These are phyloP conservation scores for Cyanoramphus novaezelandiae DNA, from an alignment of 2,113 vertebrate species.

Conservation along the genomic window DNA sequence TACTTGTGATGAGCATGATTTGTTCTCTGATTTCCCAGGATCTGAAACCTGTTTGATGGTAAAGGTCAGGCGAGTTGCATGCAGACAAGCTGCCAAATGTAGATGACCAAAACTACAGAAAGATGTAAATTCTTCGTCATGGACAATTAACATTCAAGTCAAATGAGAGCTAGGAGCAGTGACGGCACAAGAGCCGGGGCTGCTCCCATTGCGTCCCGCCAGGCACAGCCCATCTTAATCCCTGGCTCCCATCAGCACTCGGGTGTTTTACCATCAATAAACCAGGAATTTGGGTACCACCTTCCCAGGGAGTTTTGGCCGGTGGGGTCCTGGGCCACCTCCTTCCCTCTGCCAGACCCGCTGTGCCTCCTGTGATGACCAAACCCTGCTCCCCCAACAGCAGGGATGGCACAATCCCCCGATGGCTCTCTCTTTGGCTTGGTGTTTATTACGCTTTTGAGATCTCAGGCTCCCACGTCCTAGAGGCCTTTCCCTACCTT, in stretches of 20 bases:
- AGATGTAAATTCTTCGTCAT: neutral
- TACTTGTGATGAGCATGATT: neutral
- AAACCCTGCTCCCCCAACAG: neutral
- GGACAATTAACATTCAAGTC: constrained; percentile 34
- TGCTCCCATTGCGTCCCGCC: fast-evolving
- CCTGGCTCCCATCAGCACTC: neutral
- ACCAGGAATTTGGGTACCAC: neutral
- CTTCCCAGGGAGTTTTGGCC: neutral
- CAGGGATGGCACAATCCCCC: neutral
- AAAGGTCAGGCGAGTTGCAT: constrained; percentile 14
- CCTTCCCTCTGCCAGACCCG: neutral
- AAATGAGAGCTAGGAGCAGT: neutral
- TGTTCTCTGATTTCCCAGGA: neutral
- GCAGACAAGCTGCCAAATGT: neutral
- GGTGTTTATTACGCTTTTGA: neutral
- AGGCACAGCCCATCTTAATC: neutral
- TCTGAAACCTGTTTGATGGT: neutral
- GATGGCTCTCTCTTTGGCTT: neutral
- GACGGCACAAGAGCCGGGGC: neutral
- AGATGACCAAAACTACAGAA: neutral
- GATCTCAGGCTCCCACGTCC: fast-evolving
- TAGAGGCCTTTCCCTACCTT: neutral
- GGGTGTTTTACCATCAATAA: neutral
- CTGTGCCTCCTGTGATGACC: neutral
- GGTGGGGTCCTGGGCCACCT: neutral